Evolutionary conservation across 2,888 invertebrate genomes (phyloP).

Genomic region (Drosophila acutilabella): DNA sequence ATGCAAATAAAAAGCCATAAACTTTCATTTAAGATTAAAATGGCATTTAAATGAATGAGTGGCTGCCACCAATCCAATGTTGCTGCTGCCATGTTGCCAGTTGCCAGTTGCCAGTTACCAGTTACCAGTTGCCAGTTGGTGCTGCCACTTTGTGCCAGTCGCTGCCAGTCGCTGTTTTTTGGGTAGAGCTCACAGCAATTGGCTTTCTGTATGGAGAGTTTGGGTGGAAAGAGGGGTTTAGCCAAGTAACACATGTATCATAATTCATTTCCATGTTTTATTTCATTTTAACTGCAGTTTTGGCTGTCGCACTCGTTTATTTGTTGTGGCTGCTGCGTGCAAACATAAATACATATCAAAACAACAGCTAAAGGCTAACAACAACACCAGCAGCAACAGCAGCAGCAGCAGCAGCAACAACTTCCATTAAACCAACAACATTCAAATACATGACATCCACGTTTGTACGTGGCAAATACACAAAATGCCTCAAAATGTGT

Average conservation of each 20-base stretch:
- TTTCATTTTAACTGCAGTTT: slow-evolving; percentile 68
- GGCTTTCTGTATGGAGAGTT: slow-evolving; percentile 5
- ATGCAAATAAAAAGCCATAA: slow-evolving; percentile 79
- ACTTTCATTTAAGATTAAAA: slow-evolving; percentile 84
- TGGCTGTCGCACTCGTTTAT: slow-evolving; percentile 60
- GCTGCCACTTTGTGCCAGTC: slow-evolving; percentile 31
- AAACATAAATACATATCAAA: slow-evolving; percentile 72
- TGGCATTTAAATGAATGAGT: slow-evolving; percentile 84
- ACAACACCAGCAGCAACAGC: slow-evolving; percentile 19
- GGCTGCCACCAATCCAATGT: slow-evolving; percentile 38
- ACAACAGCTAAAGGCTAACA: slow-evolving; percentile 50
- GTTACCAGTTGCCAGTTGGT: slow-evolving; percentile 18
- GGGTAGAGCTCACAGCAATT: slow-evolving; percentile 6
- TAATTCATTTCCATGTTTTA: slow-evolving; percentile 82
- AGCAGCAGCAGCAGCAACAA: slow-evolving; percentile 33
- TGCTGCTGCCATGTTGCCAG: slow-evolving; percentile 14
- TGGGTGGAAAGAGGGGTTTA: slow-evolving; percentile 21
- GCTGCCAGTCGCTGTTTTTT: slow-evolving; percentile 21
- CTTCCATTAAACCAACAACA: slow-evolving; percentile 34
- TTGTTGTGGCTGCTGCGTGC: slow-evolving; percentile 72
- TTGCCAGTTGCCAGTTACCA: slow-evolving; percentile 23
- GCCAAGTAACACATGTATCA: slow-evolving; percentile 79
- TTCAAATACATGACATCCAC: slow-evolving; percentile 25
- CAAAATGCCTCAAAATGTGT: slow-evolving; percentile 24
- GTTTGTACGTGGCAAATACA: slow-evolving; percentile 19